Evolutionary conservation across 1,140 invertebrate species (phyloP), one percentile per base, ranked within the genome.

Genomic region (Brachionus sp.): DNA sequence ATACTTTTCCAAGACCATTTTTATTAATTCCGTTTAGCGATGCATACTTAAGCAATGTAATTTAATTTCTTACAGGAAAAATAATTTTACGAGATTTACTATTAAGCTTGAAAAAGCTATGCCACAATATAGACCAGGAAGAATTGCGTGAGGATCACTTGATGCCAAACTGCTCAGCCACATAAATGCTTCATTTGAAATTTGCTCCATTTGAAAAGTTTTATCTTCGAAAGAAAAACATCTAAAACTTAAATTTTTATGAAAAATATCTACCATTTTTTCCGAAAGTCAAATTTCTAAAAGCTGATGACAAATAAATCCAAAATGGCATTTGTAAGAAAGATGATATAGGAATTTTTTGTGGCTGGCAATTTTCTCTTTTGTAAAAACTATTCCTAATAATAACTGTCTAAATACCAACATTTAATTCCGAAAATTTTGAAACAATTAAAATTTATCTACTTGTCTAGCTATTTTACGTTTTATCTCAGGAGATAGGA

Each of bases 321-420:
- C 77, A 80, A 44, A 80, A 80, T 25, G 77, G 77, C 77, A 80
- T 80, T 44, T 80, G 77, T 33, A 80, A 23, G 5, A 80, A 13
- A 3, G 77, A 80, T 29, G 77, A 80, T n/a, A 80, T 80, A 0
- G 77, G 77, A 35, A 80, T 62, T 44, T 80, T 80, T 62, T 80
- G 77, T 33, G 77, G 77, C 6, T 80, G 46, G 42, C 77, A 80
- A 25, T 80, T 80, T 62, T 80, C 50, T 39, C 42, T 37, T 66
- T 35, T 80, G 13, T 80, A 80, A 6, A 80, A n/a, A 13, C 19
- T n/a, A n/a, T 80, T 80, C 5, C 50, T 25, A 25, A 80, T 80
- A 10, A 62, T 16, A 19, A 62, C 37, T 9, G 39, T 80, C 75
- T 78, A 35, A 35, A 44, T 12, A 35, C 12, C 5, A 1, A 13